phyloP scores from a whole-genome alignment of 2,113 vertebrate genomes.

The Peromyscus maniculatus region DNA sequence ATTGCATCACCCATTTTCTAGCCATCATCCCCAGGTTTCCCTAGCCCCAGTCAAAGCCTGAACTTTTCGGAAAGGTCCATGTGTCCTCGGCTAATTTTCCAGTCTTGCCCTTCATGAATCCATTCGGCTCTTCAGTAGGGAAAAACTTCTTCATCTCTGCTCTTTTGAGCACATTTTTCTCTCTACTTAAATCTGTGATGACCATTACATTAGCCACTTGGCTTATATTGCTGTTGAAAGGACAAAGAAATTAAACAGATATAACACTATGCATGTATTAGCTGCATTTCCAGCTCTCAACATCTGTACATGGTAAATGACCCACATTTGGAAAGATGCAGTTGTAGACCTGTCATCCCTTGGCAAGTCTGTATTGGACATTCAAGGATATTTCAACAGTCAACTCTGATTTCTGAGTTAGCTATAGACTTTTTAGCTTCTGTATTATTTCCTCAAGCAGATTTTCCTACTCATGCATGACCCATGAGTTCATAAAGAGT shows the following conservation, averaged over 20 bases:
- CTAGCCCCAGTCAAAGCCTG: not conserved
- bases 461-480: not conserved
- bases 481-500: not conserved
- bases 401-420: not conserved
- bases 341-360: accelerated
- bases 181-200: not conserved
- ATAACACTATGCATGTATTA: not conserved
- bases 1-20: not conserved
- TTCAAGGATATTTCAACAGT: accelerated
- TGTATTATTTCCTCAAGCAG: not conserved
- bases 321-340: no score
- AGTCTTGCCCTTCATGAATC: not conserved
- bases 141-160: not conserved
- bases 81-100: not conserved
- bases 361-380: no score
- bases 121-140: not conserved
- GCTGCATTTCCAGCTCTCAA: not conserved
- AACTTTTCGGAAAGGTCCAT: not conserved
- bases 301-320: no score
- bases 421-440: not conserved
- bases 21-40: not conserved
- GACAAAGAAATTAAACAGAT: not conserved
- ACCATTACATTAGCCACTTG: not conserved
- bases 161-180: accelerated
- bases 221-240: not conserved